Evolutionary conservation across 2,888 invertebrate genomes (phyloP).

Genomic region (Lepidonotus clava): DNA sequence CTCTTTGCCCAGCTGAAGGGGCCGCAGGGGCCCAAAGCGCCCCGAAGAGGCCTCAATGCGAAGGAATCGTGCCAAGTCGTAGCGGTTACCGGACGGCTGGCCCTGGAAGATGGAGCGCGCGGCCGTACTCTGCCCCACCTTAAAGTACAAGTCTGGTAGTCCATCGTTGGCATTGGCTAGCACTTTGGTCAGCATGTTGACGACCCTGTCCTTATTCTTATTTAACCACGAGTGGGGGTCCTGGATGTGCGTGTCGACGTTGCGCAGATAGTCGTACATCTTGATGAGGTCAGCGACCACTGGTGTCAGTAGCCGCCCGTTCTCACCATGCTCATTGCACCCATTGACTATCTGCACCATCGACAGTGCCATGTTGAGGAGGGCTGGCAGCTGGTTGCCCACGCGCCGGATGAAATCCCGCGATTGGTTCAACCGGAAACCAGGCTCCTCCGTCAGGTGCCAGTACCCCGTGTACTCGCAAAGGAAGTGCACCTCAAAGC

Average conservation of each 20-base stretch:
- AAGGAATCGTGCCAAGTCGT: conserved; percentile 65
- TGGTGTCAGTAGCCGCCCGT: conserved; percentile 65
- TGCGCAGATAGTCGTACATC: conserved; percentile 68
- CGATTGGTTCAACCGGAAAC: conserved; percentile 66
- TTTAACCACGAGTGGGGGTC: conserved; percentile 67
- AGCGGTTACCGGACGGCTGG: conserved; percentile 63
- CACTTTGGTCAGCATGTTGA: conserved; percentile 68
- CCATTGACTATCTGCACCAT: conserved; percentile 69
- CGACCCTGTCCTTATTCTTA: conserved; percentile 69
- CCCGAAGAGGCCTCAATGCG: conserved; percentile 65
- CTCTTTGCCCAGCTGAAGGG: conserved; percentile 66
- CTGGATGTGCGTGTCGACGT: conserved; percentile 64
- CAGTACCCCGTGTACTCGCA: conserved; percentile 69
- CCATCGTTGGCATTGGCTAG: conserved; percentile 67
- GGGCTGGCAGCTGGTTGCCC: conserved; percentile 64
- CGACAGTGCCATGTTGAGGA: conserved; percentile 66
- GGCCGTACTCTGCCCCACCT: conserved; percentile 66
- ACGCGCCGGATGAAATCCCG: conserved; percentile 59
- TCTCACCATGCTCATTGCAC: conserved; percentile 65
- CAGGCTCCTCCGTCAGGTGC: conserved; percentile 67
- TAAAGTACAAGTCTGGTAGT: conserved; percentile 68
- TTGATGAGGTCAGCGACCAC: conserved; percentile 67
- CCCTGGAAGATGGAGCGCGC: conserved; percentile 66
- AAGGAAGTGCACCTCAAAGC: conserved; percentile 69
- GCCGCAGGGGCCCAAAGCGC: conserved; percentile 66